Conservation (phyloP, 2,888 invertebrate genomes). For the Ophioninae sp. region DNA sequence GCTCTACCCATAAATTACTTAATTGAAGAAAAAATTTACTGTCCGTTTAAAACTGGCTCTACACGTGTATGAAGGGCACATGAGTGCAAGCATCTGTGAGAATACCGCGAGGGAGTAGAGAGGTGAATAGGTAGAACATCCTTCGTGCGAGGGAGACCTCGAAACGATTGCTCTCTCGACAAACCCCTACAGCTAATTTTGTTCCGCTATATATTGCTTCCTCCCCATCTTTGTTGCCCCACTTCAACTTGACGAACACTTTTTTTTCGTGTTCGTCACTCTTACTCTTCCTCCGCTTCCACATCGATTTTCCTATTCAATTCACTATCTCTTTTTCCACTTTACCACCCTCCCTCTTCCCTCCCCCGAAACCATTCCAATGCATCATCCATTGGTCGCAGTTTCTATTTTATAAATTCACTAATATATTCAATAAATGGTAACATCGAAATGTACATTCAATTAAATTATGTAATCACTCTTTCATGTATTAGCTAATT, state of each 20-base stretch:
- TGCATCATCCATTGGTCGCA: no score
- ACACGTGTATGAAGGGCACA: neutral
- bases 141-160: conserved; percentile 41
- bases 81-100: neutral
- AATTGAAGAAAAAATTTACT: neutral
- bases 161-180: conserved; percentile 52
- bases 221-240: conserved; percentile 11
- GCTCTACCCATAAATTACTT: neutral
- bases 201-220: conserved; percentile 28
- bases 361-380: neutral
- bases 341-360: neutral
- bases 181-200: conserved; percentile 54
- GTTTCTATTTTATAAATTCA: no score
- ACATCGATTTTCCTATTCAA: conserved; percentile 38
- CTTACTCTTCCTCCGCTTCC: conserved; percentile 19
- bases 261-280: conserved; percentile 12
- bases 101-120: conserved; percentile 30
- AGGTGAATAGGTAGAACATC: conserved; percentile 16
- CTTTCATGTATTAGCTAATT: no score
- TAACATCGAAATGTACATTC: no score
- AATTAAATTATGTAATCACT: no score
- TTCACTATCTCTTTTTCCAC: conserved; percentile 2
- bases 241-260: conserved; percentile 13
- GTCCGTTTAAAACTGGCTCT: neutral
- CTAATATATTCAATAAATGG: no score